A percentile compares a stretch with the other conserved stretches of the same genome.
Evolutionary conservation across 1,140 invertebrate genomes (phyloP).

Genomic region (Listronotus bonariensis): DNA sequence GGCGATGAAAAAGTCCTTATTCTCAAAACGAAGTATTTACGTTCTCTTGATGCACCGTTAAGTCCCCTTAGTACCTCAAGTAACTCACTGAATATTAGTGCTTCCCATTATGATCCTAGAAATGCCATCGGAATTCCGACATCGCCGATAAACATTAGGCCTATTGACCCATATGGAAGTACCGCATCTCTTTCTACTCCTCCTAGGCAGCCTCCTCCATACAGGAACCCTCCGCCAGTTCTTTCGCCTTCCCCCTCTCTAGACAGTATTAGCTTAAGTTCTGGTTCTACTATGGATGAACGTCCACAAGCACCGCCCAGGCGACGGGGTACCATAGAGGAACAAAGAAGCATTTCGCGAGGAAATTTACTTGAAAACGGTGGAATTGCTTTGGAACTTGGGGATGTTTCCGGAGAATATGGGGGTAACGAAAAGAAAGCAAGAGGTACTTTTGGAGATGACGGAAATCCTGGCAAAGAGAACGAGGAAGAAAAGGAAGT

Average conservation of each 20-base stretch:
- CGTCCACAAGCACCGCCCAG: slow-evolving; percentile 54
- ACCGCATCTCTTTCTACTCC: slow-evolving; percentile 47
- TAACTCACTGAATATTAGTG: slow-evolving; percentile 15
- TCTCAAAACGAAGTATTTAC: slow-evolving; percentile 74
- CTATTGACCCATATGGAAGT: slow-evolving; percentile 8
- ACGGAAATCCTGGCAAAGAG: slow-evolving; percentile 20
- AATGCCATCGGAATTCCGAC: slow-evolving; percentile 54
- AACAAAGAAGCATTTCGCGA: slow-evolving; percentile 18
- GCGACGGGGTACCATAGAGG: slow-evolving; percentile 29
- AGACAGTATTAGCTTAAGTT: slow-evolving; percentile 49
- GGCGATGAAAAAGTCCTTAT: slow-evolving; percentile 84
- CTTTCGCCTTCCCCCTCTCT: slow-evolving; percentile 42
- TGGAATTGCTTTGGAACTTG: not conserved
- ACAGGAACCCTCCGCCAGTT: slow-evolving; percentile 68
- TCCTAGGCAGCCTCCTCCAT: slow-evolving; percentile 66
- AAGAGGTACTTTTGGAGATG: slow-evolving; percentile 61
- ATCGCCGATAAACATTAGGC: slow-evolving; percentile 27
- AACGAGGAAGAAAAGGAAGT: slow-evolving; percentile 58
- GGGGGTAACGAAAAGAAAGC: slow-evolving; percentile 58
- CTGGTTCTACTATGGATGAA: slow-evolving; percentile 44
- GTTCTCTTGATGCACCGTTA: slow-evolving; percentile 22
- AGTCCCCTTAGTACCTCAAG: slow-evolving; percentile 16
- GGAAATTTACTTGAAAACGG: slow-evolving; percentile 4
- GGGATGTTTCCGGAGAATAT: slow-evolving; percentile 24
- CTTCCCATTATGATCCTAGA: slow-evolving; percentile 53